A percentile compares a stretch with the other conserved stretches of the same genome.
Evolutionary conservation across 2,888 invertebrate species (phyloP).

Genomic region (Molorchus minor): DNA sequence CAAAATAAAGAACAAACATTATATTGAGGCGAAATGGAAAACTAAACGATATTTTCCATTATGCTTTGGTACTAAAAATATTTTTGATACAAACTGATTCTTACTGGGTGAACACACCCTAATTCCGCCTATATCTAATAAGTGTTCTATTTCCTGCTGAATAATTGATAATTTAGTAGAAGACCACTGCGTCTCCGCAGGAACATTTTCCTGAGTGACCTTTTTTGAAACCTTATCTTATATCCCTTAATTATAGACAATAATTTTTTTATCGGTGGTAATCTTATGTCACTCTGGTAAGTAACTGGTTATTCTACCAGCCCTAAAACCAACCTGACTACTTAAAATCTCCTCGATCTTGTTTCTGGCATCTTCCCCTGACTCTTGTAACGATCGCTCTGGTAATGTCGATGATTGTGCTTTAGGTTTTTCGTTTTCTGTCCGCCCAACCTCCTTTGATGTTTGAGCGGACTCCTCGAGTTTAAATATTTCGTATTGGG

Average conservation of each 20-base stretch:
- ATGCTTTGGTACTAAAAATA: conserved; percentile 2
- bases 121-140: conserved; percentile 2
- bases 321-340: no score
- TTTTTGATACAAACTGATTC: neutral
- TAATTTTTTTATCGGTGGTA: no score
- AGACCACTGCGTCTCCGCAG: neutral
- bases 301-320: no score
- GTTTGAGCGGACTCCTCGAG: conserved; percentile 1
- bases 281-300: no score
- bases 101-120: neutral
- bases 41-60: conserved; percentile 4
- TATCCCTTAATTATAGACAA: no score
- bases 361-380: no score
- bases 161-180: neutral
- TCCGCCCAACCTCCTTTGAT: neutral
- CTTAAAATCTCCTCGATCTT: no score
- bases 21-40: no score
- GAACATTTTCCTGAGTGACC: neutral
- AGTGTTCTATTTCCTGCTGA: conserved; percentile 4
- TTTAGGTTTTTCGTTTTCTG: no score
- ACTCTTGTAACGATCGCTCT: no score
- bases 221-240: neutral
- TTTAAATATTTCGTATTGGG: conserved; percentile 3
- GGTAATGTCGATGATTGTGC: no score
- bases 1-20: no score